Percentiles rank a stretch among this genome's conserved stretches.
These are phyloP conservation scores for Eupeodes luniger DNA, from an alignment of 2,888 invertebrate species.

Conservation along the genomic window DNA sequence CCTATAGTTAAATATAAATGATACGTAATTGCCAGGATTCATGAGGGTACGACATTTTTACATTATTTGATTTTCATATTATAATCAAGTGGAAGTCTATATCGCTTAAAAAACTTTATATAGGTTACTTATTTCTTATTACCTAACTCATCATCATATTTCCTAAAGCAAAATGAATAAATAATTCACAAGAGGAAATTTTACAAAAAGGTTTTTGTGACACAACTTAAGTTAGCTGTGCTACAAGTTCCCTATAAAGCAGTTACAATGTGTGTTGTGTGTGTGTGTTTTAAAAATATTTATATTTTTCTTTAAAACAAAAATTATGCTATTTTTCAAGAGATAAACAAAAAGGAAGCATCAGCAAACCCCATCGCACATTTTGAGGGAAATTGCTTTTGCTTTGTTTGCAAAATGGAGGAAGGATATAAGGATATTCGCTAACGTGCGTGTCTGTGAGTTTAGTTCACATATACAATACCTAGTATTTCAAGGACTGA, in stretches of 20 bases:
- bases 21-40: too few relatives aligned
- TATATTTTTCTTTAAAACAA: not conserved
- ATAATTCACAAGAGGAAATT: not conserved
- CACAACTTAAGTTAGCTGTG: not conserved
- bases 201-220: not conserved
- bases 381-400: conserved; percentile 16
- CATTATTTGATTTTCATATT: too few relatives aligned
- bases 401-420: conserved; percentile 22
- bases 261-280: too few relatives aligned
- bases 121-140: too few relatives aligned
- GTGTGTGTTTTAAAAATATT: not conserved
- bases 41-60: too few relatives aligned
- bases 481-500: not conserved
- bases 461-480: not conserved
- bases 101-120: too few relatives aligned
- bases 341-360: not conserved
- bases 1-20: too few relatives aligned
- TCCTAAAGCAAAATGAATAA: too few relatives aligned
- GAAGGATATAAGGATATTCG: not conserved
- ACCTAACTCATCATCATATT: too few relatives aligned
- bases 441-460: conserved; percentile 24
- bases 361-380: not conserved
- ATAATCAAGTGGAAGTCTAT: too few relatives aligned
- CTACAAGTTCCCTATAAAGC: not conserved
- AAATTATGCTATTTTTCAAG: not conserved